Evolutionary conservation across 2,888 invertebrate genomes (phyloP).

Genomic region (Isoperla grammatica): DNA sequence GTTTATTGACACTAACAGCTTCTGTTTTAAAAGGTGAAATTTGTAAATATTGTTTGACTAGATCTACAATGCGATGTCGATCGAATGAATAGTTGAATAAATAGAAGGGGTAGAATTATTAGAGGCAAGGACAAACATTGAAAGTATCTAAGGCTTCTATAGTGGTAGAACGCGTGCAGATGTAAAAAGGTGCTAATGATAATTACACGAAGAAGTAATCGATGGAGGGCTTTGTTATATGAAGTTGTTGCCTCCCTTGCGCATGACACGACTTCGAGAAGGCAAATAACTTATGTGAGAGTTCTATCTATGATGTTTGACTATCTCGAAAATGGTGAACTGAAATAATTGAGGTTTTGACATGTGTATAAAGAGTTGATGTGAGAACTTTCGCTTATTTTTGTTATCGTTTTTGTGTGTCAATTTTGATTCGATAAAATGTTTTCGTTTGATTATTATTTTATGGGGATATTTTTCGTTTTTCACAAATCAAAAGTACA

Average conservation of each 20-base stretch:
- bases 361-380: background rate
- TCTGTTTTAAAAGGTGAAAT: slow-evolving; percentile 15
- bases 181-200: slow-evolving; percentile 12
- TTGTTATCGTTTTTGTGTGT: slow-evolving; percentile 12
- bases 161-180: background rate
- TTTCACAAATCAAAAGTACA: no score
- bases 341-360: background rate
- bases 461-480: slow-evolving; percentile 8
- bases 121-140: background rate
- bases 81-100: slow-evolving; percentile 11
- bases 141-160: background rate
- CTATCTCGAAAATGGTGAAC: background rate
- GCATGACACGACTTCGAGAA: background rate
- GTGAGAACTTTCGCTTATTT: background rate
- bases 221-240: slow-evolving; percentile 1
- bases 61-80: background rate
- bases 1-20: slow-evolving; percentile 10
- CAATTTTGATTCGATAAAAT: slow-evolving; percentile 18
- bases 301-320: slow-evolving; percentile 12
- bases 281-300: slow-evolving; percentile 10
- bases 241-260: background rate
- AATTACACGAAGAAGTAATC: slow-evolving; percentile 13
- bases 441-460: slow-evolving; percentile 18
- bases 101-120: slow-evolving; percentile 4
- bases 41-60: slow-evolving; percentile 14